A percentile compares a stretch with the other conserved stretches of the same genome.
Evolutionary conservation across 2,888 invertebrate species (phyloP).

Genomic region (Gnatocerus cornutus): DNA sequence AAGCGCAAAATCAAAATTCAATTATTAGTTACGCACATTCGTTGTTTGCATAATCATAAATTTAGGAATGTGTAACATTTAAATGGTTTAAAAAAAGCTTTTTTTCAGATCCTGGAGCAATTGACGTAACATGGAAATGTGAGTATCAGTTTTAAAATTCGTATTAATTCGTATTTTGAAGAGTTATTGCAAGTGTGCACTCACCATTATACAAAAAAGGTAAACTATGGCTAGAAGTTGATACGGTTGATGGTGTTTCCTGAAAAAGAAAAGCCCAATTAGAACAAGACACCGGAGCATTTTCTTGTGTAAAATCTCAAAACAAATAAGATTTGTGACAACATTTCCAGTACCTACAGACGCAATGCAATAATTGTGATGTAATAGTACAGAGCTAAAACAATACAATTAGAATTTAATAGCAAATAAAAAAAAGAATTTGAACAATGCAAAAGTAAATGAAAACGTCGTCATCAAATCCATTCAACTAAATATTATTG

Average conservation of each 20-base stretch:
- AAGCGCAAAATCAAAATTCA: too few species aligned
- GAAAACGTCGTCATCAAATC: conserved; percentile 13
- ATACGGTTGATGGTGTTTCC: conserved; percentile 60
- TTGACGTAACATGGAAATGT: too few species aligned
- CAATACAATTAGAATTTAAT: conserved; percentile 44
- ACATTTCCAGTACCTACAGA: conserved; percentile 21
- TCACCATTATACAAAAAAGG: conserved; percentile 60
- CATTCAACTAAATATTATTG: conserved; percentile 13
- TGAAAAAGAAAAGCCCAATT: conserved; percentile 54
- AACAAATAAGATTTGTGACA: conserved; percentile 12
- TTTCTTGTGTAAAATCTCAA: conserved; percentile 2
- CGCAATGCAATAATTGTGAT: conserved; percentile 43
- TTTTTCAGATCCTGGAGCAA: too few species aligned
- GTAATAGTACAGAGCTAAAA: conserved; percentile 26
- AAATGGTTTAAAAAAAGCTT: too few species aligned
- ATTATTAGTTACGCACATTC: too few species aligned
- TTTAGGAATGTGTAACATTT: too few species aligned
- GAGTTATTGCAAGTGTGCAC: too few species aligned
- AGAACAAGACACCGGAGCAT: conserved; percentile 4
- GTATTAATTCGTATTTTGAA: too few species aligned
- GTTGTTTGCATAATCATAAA: too few species aligned
- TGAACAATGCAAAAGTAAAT: conserved; percentile 24
- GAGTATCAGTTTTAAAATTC: too few species aligned
- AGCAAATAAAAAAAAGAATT: conserved; percentile 41
- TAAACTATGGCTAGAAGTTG: conserved; percentile 49